A percentile compares a stretch with the other conserved stretches of the same genome.
These are phyloP conservation scores for Acipenser ruthenus DNA, from an alignment of 2,797 vertebrate species.

Conservation along the genomic window DNA sequence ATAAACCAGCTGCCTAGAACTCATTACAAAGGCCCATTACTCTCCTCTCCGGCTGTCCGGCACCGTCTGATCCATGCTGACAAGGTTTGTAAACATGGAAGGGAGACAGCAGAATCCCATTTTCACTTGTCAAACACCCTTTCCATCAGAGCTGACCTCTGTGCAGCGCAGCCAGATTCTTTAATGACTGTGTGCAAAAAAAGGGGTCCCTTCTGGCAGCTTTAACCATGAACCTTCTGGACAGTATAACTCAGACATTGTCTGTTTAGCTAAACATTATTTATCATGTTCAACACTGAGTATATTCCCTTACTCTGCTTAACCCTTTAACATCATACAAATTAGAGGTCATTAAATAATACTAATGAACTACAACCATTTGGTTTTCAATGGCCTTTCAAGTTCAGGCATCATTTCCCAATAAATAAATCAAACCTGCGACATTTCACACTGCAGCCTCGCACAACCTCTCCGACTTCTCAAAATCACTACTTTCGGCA, in stretches of 20 bases:
- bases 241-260: too few relatives aligned
- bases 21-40: conserved; percentile 10
- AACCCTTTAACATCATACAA: too few relatives aligned
- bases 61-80: conserved; percentile 17
- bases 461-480: background rate
- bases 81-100: conserved; percentile 24
- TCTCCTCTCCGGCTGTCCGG: conserved; percentile 6
- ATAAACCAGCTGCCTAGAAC: conserved; percentile 7
- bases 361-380: too few relatives aligned
- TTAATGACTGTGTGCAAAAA: conserved; percentile 46
- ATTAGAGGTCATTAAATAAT: too few relatives aligned
- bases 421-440: too few relatives aligned
- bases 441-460: conserved; percentile 15
- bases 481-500: background rate
- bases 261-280: too few relatives aligned
- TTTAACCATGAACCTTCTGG: conserved; percentile 22
- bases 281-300: too few relatives aligned
- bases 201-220: conserved; percentile 9
- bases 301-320: too few relatives aligned
- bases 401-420: too few relatives aligned
- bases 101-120: conserved; percentile 57
- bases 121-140: conserved; percentile 60
- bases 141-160: conserved; percentile 61
- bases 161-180: conserved; percentile 39
- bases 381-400: too few relatives aligned